Base-by-base conservation (phyloP, 2,888 invertebrate genomes). In the Eulithis testata region DNA sequence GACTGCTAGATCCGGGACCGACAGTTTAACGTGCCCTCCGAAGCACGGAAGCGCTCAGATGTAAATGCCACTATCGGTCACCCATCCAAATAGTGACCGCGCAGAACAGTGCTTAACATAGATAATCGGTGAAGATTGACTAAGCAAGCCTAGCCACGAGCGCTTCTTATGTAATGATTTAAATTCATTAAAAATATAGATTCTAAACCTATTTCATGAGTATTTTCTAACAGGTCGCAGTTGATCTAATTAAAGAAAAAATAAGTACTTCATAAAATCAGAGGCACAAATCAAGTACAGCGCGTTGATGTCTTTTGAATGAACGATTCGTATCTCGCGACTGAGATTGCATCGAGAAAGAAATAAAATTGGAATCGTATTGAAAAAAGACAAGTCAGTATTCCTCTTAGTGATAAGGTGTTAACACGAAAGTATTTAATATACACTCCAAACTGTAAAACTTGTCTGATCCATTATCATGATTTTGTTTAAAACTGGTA, bases 271-370 rank as follows among this genome's bases (percentile, higher is more conserved):
- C 14, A 12, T 27, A 50, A 56, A 51, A 57, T 66, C 58, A 37
- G 51, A 51, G 43, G 49, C 62, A 56, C 12, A 63, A 60, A 63
- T 63, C 57, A 60, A 43, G 54, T 50, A 12, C 12, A 62, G 64
- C 69, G 69, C 69, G 69, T 69, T 65, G 69, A 69, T 57, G 43
- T 69, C 67, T 67, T 63, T 67, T 63, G 2, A 63, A 67, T 43
- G 31, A 57, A 40, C 52, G 56, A 53, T 63, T 4, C 56, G 60
- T 43, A 57, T 60, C 57, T 52, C 11, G 47, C 49, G 11, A 3
- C 40, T 6, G n/a, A 60, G 63, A 57, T 60, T 14, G 27, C 27
- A 66, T 62, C 50, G 53, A 12, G 52, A 57, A 44, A 52, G 4
- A 43, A 52, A 56, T 36, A 40, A 50, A 50, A 58, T 40, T 58